Base-by-base conservation (phyloP, 1,140 invertebrate genomes). In the Pseudomyrmex flavicornis region DNA sequence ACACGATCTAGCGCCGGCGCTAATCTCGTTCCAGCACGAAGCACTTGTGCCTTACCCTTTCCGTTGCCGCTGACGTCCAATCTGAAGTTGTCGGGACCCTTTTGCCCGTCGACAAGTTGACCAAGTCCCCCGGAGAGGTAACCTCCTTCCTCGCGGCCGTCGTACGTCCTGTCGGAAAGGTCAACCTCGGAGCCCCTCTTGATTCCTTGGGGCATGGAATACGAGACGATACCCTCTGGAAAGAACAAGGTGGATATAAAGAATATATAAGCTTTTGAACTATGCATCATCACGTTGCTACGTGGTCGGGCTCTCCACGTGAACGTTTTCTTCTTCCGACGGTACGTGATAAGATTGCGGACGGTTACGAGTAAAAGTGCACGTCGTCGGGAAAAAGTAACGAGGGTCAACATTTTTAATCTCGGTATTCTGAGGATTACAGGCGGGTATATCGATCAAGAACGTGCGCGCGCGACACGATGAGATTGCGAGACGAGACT, bases 21-120 rank as follows among this genome's bases (percentile, higher is more conserved):
- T 89, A 89, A 89, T 89, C 84, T 86, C 70, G 35, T 73, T 79
- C 35, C 52, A 61, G 62, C 88, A 86, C 79, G 82, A 86, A 82
- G 61, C 44, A 83, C 82, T 80, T 66, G 94, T 92, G 97, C 96
- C 87, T 95, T 93, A 97, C 96, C 96, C 96, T 96, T 97, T 56
- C 96, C 96, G 85, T 96, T 95, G 75, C 96, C 96, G 87, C 95
- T 95, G 75, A 95, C 91, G 92, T 97, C 97, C n/a, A 95, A 93
- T 87, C 96, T 95, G 94, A 98, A 98, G 95, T 98, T 97, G 88
- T 97, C 97, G 63, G 96, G 95, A 61, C 98, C 98, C 85, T 95
- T 95, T 85, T 96, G 95, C 10, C 98, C 98, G 93, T 99, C 98
- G n/a, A 97, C 97, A 62, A 99, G 95, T 93, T 99, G 97, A 26